Evolutionary conservation across 2,113 vertebrate species (phyloP), one percentile per base, ranked within the genome.

Genomic region (Probosciger aterrimus): DNA sequence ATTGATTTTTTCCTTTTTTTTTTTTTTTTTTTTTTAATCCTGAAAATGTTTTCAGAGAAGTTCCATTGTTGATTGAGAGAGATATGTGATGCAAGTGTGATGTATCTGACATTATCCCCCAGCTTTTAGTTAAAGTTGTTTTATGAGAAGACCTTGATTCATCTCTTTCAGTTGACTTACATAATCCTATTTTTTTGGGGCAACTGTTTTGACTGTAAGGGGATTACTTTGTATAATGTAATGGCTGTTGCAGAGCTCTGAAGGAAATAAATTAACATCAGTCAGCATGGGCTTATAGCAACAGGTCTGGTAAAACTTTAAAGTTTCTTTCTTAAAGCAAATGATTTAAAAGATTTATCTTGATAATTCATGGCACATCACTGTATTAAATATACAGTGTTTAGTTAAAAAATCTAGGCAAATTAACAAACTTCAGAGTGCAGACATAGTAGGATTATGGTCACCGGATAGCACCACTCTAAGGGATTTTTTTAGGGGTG

Each of bases 371-470:
- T 41, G 52, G 18, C 24, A 31, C 33, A 50, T 69, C 9, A 67
- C 43, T 59, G 10, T 64, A 23, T 81, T 62, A 46, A 78, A 60
- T 18, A 9, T 43, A 10, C 3, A 27, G 3, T 28, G 9, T 77
- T 87, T 9, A 55, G 77, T 73, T 27, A 67, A 65, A 31, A 43
- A 28, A 39, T 31, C 31, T 11, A 69, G 69, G 69, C 35, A 64
- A 44, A 74, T 77, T 22, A 74, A 46, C 6, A 43, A 52, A 46
- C 16, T 33, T 37, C 8, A 74, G 55, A 86, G 27, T 18, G 7
- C 14, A 41, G 14, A 7, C 0, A 0, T 37, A 22, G 31, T 12
- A 53, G 63, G 43, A 6, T 33, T 44, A 17, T 44, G 18, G 8
- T 76, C 24, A 20, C 7, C 52, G 71, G 27, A 25, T 69, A 55